Evolutionary conservation across 2,113 vertebrate species (phyloP).

Genomic region (Cairina moschata): DNA sequence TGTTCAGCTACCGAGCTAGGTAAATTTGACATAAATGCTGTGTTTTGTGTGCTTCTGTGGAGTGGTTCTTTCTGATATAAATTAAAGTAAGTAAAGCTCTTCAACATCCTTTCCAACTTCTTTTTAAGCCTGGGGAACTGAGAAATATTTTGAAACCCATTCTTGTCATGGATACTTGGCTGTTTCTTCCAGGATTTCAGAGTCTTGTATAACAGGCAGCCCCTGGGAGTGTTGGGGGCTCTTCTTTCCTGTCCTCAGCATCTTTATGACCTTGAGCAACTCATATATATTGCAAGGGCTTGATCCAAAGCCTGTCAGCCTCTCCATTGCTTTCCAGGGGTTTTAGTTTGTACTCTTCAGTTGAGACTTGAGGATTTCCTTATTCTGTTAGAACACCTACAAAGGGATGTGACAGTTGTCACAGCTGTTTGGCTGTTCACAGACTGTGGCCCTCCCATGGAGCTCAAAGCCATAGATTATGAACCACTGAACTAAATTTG

Average conservation of each 20-base stretch:
- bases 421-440: neutral
- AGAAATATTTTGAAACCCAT: neutral
- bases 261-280: neutral
- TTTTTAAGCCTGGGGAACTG: neutral
- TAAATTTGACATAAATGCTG: neutral
- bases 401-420: neutral
- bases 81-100: too few species aligned
- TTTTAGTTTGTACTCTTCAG: neutral
- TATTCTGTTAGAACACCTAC: neutral
- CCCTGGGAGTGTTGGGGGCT: neutral
- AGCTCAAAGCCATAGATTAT: neutral
- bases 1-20: neutral
- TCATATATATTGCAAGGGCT: neutral
- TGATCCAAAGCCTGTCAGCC: neutral
- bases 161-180: neutral
- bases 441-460: neutral
- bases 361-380: neutral
- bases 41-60: neutral
- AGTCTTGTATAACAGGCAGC: neutral
- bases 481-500: neutral
- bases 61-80: neutral
- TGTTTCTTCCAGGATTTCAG: neutral
- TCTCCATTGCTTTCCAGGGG: neutral
- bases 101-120: neutral
- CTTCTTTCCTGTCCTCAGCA: neutral